phyloP scores from a whole-genome alignment of 2,113 vertebrate genomes.

The Otolemur garnettii region DNA sequence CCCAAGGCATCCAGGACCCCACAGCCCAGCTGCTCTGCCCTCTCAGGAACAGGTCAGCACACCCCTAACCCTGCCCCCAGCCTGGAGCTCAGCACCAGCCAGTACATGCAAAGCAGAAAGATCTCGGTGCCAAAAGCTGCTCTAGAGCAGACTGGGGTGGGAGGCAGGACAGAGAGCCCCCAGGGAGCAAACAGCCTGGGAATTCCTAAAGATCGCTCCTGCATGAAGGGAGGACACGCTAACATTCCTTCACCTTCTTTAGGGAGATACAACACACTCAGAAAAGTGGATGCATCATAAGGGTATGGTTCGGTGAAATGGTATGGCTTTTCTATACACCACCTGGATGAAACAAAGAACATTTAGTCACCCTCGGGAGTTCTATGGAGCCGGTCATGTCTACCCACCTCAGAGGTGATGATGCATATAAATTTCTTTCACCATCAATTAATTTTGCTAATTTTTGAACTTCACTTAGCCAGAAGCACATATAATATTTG shows the following conservation, averaged over 20 bases:
- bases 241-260: not conserved
- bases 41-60: not conserved
- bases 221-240: not conserved
- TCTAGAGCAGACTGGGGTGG: no score
- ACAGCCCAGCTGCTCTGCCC: not conserved
- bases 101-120: rapidly evolving
- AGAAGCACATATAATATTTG: not conserved
- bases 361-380: not conserved
- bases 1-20: not conserved
- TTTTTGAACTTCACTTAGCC: not conserved
- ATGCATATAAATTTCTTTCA: not conserved
- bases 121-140: not conserved
- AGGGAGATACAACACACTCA: not conserved
- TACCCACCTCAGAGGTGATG: not conserved
- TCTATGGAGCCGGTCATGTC: not conserved
- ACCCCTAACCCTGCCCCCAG: not conserved
- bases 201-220: not conserved
- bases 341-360: not conserved
- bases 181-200: not conserved
- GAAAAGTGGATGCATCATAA: not conserved
- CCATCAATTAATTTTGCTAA: not conserved
- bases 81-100: not conserved
- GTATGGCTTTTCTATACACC: not conserved
- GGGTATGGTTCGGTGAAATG: rapidly evolving
- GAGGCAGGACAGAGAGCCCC: not conserved